Percentiles rank a stretch among this genome's conserved stretches.
Evolutionary conservation across 2,888 invertebrate species (phyloP).

Genomic region (Limulus polyphemus): DNA sequence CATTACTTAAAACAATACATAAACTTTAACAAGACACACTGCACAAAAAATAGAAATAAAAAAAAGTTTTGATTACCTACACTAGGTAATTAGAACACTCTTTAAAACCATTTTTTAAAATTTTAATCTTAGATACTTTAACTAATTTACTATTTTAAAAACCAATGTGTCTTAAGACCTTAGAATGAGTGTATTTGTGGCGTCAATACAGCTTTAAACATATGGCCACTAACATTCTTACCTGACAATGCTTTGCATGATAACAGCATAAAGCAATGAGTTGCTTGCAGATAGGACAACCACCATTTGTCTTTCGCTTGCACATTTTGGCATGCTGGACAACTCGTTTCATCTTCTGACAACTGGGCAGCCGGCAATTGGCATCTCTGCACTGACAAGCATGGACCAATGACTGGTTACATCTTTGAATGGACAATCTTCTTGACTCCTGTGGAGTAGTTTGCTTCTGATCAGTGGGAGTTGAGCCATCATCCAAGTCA

Average conservation of each 20-base stretch:
- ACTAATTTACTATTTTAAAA: too few species aligned
- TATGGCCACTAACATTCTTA: conserved; percentile 25
- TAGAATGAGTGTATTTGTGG: too few species aligned
- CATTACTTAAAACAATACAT: too few species aligned
- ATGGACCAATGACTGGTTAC: conserved; percentile 87
- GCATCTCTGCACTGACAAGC: conserved; percentile 97
- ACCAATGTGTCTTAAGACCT: too few species aligned
- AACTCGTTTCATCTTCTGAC: conserved; percentile 98
- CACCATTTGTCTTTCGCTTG: conserved; percentile 88
- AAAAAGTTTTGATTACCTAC: too few species aligned
- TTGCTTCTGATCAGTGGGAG: conserved; percentile 66
- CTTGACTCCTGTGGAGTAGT: conserved; percentile 79
- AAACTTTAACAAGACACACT: too few species aligned
- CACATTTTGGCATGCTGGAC: conserved; percentile 96
- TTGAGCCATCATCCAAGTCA: conserved; percentile 61
- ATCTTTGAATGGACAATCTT: conserved; percentile 79
- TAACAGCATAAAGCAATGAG: conserved; percentile 96
- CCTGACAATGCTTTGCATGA: conserved; percentile 91
- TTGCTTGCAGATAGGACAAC: conserved; percentile 98
- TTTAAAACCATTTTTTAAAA: too few species aligned
- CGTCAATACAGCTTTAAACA: too few species aligned
- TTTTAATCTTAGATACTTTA: too few species aligned
- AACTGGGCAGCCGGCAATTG: conserved; percentile 91
- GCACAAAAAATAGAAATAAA: too few species aligned
- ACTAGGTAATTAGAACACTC: too few species aligned